phyloP scores from a whole-genome alignment of 2,797 vertebrate species.

The Poeciliopsis infans region DNA sequence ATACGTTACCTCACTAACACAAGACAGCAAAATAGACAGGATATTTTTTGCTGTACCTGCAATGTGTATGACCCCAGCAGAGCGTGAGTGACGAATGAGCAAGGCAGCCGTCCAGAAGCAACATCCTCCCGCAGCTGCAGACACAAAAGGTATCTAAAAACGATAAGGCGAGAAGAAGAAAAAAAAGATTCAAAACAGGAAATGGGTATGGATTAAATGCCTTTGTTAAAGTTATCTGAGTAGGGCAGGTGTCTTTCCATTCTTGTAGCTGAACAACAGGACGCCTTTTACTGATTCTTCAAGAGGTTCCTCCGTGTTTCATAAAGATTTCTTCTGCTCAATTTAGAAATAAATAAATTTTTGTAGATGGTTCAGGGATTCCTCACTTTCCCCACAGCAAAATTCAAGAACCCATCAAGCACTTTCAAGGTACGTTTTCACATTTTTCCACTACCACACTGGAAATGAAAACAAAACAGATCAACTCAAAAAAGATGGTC shows the following conservation, averaged over 20 bases:
- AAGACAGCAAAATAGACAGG: background rate
- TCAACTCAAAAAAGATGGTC: too few species aligned
- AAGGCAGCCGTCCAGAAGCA: conserved; percentile 89
- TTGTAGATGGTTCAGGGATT: background rate
- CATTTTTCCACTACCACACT: too few species aligned
- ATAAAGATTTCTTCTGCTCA: background rate
- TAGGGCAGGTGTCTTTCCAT: conserved; percentile 20
- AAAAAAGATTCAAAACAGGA: conserved; percentile 11
- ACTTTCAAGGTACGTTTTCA: too few species aligned
- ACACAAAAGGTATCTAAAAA: conserved; percentile 92
- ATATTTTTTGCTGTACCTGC: conserved; percentile 72
- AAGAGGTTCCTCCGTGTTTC: background rate
- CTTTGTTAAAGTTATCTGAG: conserved; percentile 8
- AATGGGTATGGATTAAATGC: conserved; percentile 31
- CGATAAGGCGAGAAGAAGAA: background rate
- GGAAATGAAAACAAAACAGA: too few species aligned
- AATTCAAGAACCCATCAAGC: too few species aligned
- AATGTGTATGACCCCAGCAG: conserved; percentile 93
- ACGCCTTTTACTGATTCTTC: background rate
- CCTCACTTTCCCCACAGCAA: too few species aligned
- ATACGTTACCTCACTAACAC: background rate
- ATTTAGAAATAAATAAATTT: background rate
- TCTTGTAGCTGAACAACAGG: background rate
- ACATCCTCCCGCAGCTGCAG: conserved; percentile 97
- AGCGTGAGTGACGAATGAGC: conserved; percentile 94